Conservation (phyloP, 2,797 vertebrate genomes). For the Loriculus beryllinus region DNA sequence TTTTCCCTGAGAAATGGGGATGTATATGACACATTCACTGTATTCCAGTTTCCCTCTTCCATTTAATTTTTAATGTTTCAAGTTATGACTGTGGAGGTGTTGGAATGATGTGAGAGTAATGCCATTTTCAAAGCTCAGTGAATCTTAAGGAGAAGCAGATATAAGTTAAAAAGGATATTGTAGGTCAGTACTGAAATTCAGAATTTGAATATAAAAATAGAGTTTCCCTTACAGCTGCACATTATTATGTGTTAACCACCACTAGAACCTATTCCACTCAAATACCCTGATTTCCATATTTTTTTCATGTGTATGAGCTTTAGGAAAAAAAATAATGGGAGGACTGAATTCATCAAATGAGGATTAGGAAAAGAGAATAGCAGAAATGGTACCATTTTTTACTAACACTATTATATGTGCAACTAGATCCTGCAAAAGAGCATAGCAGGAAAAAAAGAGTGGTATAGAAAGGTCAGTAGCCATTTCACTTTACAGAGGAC, state of each 20-base stretch:
- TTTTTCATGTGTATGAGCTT: not conserved
- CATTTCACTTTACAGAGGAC: not conserved
- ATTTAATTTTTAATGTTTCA: not conserved
- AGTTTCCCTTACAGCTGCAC: not conserved
- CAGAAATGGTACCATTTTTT: not conserved
- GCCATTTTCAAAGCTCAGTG: not conserved
- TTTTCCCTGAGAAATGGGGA: not conserved
- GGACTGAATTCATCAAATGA: not conserved
- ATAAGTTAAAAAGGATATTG: not conserved
- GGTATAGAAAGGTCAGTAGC: not conserved
- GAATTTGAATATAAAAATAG: not conserved
- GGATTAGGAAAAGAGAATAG: not conserved
- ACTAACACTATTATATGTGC: not conserved
- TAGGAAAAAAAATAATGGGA: not conserved
- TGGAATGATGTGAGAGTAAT: not conserved
- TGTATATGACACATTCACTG: not conserved
- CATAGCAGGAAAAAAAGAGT: not conserved
- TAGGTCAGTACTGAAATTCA: not conserved
- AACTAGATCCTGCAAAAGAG: not conserved
- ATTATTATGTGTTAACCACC: not conserved
- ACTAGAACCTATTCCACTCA: not conserved
- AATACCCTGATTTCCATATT: not conserved
- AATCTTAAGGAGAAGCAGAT: not conserved
- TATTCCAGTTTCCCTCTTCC: not conserved
- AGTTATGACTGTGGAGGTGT: not conserved